Base-by-base conservation (phyloP, 2,888 invertebrate genomes). In the Silvanus unidentatus region DNA sequence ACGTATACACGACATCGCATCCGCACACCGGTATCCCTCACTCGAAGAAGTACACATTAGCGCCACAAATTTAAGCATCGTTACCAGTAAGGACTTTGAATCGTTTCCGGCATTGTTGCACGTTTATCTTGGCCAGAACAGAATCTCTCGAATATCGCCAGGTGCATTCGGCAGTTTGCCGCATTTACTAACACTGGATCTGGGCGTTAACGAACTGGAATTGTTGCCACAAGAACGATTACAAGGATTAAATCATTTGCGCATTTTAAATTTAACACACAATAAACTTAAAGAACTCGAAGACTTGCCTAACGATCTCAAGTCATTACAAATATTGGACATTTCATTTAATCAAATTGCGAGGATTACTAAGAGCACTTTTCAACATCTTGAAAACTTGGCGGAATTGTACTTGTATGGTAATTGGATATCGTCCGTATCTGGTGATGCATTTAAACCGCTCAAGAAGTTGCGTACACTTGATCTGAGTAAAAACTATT, bases 61-160 rank as follows among this genome's bases (percentile, higher is more conserved):
- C 49, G 78, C 79, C 35, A 90, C 91, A 5, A 91, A 91, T 66
- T 75, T 91, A 40, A 86, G 83, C 13, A 85, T 90, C 52, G 79
- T 92, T 39, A 88, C 88, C 0, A 87, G 86, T 55, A 86, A 85
- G 64, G 91, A 91, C 63, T 91, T 92, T 61, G 87, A 88, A 62
- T 82, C 86, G 28, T 91, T 90, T 62, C 86, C 88, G 13, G 79
- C 84, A 0, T 72, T 91, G 28, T 80, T 87, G 63, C 86, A 84
- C 62, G 76, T 91, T 44, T 83, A 82, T 63, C 71, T 91, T 56
- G 77, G 80, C 30, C 79, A 78, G 56, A 91, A 91, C 70, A 75
- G 81, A 47, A 86, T 91, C 52, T 81, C 84, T 11, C 76, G 86
- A 49, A 79, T 94, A 48, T 88, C 90, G 1, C 89, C 92, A 0